These are phyloP conservation scores for Heterocephalus glaber DNA, from an alignment of 2,113 vertebrate species.

Conservation along the genomic window DNA sequence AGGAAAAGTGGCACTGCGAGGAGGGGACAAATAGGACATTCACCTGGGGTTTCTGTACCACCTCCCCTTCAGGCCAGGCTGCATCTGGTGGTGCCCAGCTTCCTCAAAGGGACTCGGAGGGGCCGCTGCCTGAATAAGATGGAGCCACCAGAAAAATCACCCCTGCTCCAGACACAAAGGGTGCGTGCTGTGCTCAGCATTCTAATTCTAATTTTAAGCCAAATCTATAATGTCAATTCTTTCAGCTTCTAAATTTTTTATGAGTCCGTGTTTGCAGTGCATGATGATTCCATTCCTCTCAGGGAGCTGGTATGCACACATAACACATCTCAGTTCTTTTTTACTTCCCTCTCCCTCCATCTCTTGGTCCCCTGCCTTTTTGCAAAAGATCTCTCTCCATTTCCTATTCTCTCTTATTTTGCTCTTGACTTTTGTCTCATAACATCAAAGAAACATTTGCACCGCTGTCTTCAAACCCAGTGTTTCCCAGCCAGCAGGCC, in stretches of 20 bases:
- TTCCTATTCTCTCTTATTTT: not conserved
- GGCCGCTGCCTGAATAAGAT: not conserved
- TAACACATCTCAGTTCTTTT: not conserved
- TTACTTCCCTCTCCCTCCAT: not conserved
- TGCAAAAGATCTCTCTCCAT: not conserved
- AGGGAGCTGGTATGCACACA: not conserved
- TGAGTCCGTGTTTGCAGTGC: not conserved
- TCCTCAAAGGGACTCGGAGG: no score
- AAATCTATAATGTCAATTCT: rapidly evolving
- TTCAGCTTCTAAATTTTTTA: not conserved
- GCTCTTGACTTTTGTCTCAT: not conserved
- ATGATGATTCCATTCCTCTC: not conserved
- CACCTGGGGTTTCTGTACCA: not conserved
- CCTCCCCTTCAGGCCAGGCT: not conserved
- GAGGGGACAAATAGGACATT: not conserved
- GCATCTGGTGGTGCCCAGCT: no score
- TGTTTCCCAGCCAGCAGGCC: not conserved
- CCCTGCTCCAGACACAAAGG: not conserved
- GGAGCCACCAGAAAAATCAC: not conserved
- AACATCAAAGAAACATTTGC: not conserved
- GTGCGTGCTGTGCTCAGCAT: rapidly evolving
- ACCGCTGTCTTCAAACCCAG: not conserved
- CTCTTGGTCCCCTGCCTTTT: not conserved
- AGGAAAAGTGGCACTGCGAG: not conserved
- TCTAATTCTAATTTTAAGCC: not conserved